Evolutionary conservation across 2,113 vertebrate genomes (phyloP), one percentile per base, ranked within the genome.

Genomic region (Larimichthys crocea): DNA sequence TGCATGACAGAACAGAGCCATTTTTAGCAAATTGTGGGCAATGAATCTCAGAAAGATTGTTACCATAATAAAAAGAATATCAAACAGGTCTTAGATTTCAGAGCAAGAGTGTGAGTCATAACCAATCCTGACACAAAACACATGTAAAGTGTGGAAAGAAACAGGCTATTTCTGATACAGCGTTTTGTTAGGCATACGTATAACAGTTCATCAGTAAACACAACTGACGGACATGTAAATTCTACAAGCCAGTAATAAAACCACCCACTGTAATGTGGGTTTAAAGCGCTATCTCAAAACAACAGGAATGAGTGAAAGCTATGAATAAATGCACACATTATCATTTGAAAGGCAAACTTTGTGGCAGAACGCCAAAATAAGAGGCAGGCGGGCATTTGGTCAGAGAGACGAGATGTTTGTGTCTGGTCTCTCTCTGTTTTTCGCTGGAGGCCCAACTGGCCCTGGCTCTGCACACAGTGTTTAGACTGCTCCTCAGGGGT

Each of bases 401-500:
- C 40, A 42, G 17, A 82, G 46, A 67, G 80, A 62, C 0, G 6
- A 24, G 40, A 40, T 79, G 84, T 88, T 88, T 90, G 84, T 86
- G 86, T 91, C 88, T 90, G 60, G 64, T 71, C 86, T 85, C 53
- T 40, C 60, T 87, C 35, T 86, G 90, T 89, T 90, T 86, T 87
- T 83, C 26, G 70, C 85, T 89, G 81, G 90, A 92, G 76, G 88
- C 65, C 50, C 65, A 77, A 78, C 64, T 52, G 76, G 49, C 69
- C 57, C 77, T 84, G 79, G 65, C 83, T 85, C 66, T 76, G 53
- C 86, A 83, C 81, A 82, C 59, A 2, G 40, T 90, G 80, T 89
- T 91, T 86, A 83, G 88, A 86, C 79, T 79, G 86, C 67, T 88
- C 83, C 72, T 79, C 60, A 12, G 69, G 82, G 61, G 74, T 79